Percentiles rank a stretch among this genome's conserved stretches.
Evolutionary conservation across 2,113 vertebrate genomes (phyloP).

Genomic region (Scortum barcoo): DNA sequence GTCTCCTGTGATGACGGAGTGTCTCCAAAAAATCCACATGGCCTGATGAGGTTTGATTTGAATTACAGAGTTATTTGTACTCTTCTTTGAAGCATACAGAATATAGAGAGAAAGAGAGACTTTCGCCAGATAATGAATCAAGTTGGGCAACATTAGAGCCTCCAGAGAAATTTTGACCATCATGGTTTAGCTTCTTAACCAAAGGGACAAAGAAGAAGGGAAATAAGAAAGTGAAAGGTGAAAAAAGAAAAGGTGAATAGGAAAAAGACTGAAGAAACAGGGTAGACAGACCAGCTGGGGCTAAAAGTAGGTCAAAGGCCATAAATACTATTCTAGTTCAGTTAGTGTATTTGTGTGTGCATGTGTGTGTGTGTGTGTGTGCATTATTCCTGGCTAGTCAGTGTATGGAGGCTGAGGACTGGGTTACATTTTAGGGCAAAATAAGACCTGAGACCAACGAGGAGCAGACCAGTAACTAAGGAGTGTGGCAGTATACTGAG

Average conservation of each 20-base stretch:
- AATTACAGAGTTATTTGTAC: background rate
- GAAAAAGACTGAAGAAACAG: background rate
- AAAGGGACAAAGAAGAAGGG: background rate
- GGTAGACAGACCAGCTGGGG: background rate
- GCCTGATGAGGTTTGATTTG: background rate
- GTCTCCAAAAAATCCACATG: background rate
- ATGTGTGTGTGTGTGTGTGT: background rate
- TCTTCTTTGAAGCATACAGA: background rate
- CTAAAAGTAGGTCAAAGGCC: slow-evolving; percentile 58
- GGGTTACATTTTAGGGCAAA: slow-evolving; percentile 50
- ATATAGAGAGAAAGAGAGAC: background rate
- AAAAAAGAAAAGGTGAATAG: background rate
- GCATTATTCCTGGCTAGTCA: slow-evolving; percentile 27
- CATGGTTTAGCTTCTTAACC: background rate
- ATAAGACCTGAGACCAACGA: slow-evolving; percentile 40
- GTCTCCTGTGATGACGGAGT: slow-evolving; percentile 13
- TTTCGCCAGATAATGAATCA: background rate
- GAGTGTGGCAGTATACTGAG: background rate
- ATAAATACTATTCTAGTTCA: slow-evolving; percentile 36
- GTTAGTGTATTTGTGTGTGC: slow-evolving; percentile 31
- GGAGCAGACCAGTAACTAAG: slow-evolving; percentile 15
- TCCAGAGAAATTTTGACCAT: background rate
- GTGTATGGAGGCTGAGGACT: slow-evolving; percentile 33
- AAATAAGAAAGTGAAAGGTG: background rate
- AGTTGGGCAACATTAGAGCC: background rate